These are phyloP conservation scores for Zootoca vivipara DNA, from an alignment of 2,113 vertebrate species.

Conservation along the genomic window DNA sequence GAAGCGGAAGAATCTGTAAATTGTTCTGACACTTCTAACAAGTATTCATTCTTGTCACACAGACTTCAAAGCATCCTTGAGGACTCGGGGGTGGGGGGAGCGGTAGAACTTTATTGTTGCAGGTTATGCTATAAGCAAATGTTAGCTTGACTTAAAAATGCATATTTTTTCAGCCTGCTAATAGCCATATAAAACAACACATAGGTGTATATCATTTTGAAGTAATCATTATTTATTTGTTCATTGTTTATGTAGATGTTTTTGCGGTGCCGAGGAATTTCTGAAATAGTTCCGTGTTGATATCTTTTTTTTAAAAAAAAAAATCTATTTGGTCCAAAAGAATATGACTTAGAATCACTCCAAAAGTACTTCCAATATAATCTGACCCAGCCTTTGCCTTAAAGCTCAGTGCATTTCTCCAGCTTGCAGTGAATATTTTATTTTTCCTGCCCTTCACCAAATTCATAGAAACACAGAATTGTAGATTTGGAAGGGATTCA, in stretches of 20 bases:
- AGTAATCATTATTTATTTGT: neutral
- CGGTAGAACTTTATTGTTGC: neutral
- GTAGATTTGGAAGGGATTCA: too few species aligned
- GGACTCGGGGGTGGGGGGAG: neutral
- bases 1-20: neutral
- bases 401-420: neutral
- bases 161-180: neutral
- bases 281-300: neutral
- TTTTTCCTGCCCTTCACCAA: neutral
- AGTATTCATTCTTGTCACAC: neutral
- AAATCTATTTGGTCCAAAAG: neutral
- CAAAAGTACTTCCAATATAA: neutral
- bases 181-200: neutral
- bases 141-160: neutral
- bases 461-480: too few species aligned
- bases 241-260: neutral
- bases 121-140: neutral
- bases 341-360: neutral
- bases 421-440: neutral
- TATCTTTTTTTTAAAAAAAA: neutral
- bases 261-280: neutral
- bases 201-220: neutral
- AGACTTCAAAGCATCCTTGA: neutral
- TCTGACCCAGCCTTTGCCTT: neutral
- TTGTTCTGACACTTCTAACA: slow-evolving; percentile 1